These are phyloP conservation scores for Oligia strigilis DNA, from an alignment of 2,888 invertebrate species.

Conservation along the genomic window DNA sequence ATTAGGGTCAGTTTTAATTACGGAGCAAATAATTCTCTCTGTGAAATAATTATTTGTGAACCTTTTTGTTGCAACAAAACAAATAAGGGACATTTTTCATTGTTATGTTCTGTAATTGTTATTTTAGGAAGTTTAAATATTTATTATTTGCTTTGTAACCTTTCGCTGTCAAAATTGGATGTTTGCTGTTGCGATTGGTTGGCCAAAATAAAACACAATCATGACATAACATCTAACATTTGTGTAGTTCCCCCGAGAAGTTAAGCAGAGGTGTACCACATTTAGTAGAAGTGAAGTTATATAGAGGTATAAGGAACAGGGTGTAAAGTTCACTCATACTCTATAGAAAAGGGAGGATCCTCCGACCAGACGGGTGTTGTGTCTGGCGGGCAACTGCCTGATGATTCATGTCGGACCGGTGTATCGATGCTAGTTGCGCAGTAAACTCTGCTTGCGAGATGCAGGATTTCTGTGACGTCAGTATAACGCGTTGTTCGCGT, in stretches of 20 bases:
- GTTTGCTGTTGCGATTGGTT: neutral
- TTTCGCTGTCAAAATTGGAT: conserved; percentile 13
- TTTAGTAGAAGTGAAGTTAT: too few relatives aligned
- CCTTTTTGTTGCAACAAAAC: conserved; percentile 44
- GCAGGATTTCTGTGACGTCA: too few relatives aligned
- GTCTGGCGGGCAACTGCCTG: too few relatives aligned
- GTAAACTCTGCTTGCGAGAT: too few relatives aligned
- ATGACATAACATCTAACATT: neutral
- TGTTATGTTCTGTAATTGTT: conserved; percentile 29
- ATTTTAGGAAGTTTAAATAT: conserved; percentile 33
- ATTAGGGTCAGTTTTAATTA: conserved; percentile 71
- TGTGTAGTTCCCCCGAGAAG: neutral
- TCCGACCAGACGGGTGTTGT: too few relatives aligned
- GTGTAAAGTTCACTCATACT: too few relatives aligned
- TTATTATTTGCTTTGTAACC: conserved; percentile 15
- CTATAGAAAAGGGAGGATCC: too few relatives aligned
- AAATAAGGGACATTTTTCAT: conserved; percentile 46
- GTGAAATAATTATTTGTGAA: conserved; percentile 52
- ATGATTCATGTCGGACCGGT: too few relatives aligned
- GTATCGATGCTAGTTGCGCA: too few relatives aligned
- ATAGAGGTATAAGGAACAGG: too few relatives aligned
- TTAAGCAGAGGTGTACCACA: too few relatives aligned
- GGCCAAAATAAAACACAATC: neutral
- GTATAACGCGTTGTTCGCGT: too few relatives aligned
- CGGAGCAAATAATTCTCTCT: conserved; percentile 62